phyloP scores from a whole-genome alignment of 2,888 invertebrate genomes.

The Tenthredo livida region DNA sequence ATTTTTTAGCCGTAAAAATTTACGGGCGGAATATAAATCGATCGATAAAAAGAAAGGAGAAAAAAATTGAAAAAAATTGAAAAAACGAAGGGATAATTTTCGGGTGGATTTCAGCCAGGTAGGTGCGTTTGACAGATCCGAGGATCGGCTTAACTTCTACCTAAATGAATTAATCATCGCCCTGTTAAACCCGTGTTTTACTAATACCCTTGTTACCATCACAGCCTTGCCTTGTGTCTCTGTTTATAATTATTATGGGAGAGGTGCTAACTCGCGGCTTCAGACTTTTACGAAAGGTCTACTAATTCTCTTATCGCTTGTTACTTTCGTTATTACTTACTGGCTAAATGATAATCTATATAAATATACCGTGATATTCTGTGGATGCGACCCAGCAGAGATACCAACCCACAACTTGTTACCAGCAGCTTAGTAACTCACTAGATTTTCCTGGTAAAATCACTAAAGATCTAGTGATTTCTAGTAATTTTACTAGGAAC shows the following conservation, averaged over 20 bases:
- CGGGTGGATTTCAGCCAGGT: not conserved
- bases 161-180: conserved; percentile 21
- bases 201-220: not conserved
- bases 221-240: not conserved
- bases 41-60: not conserved
- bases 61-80: not conserved
- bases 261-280: not conserved
- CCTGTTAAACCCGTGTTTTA: conserved; percentile 10
- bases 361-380: too few relatives aligned
- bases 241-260: not conserved
- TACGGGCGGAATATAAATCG: too few relatives aligned
- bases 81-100: not conserved
- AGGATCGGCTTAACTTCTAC: conserved; percentile 3
- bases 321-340: not conserved
- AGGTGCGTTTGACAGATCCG: not conserved
- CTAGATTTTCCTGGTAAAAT: too few relatives aligned
- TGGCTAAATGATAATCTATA: not conserved
- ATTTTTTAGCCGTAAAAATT: too few relatives aligned
- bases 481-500: too few relatives aligned
- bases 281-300: not conserved
- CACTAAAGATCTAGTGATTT: too few relatives aligned
- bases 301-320: not conserved
- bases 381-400: too few relatives aligned
- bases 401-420: too few relatives aligned
- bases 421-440: too few relatives aligned